Conservation (phyloP, 2,797 vertebrate genomes). For the Hephaestus fuliginosus region DNA sequence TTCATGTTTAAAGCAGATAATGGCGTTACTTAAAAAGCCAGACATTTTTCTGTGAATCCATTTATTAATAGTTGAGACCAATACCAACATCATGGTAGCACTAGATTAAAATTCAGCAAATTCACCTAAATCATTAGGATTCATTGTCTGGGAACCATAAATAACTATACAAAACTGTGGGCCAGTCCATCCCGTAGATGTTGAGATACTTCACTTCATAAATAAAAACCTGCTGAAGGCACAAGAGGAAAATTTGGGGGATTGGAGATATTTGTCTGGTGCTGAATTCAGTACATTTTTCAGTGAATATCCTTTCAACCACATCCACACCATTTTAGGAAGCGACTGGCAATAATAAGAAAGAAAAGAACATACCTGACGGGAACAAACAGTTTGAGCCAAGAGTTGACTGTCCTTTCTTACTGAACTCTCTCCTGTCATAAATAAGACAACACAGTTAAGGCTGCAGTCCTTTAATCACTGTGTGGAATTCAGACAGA, state of each 20-base stretch:
- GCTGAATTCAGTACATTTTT: not conserved
- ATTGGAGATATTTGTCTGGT: not conserved
- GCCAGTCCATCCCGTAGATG: not conserved
- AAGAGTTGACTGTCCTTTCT: constrained; percentile 22
- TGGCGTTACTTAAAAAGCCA: not conserved
- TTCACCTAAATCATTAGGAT: not conserved
- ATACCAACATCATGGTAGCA: not conserved
- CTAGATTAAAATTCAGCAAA: not conserved
- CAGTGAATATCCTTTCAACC: not conserved
- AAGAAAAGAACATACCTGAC: constrained; percentile 9
- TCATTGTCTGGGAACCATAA: not conserved
- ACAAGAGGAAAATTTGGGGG: not conserved
- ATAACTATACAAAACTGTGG: not conserved
- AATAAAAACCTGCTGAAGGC: not conserved
- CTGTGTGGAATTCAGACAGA: constrained; percentile 14
- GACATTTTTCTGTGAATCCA: not conserved
- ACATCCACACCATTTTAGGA: not conserved
- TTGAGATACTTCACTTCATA: not conserved
- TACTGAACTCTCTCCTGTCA: constrained; percentile 20
- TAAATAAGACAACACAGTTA: constrained; percentile 27
- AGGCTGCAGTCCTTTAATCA: constrained; percentile 17
- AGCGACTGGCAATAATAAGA: not conserved
- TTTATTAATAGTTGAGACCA: not conserved
- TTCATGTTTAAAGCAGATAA: not conserved
- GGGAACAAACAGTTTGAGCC: constrained; percentile 21